A percentile compares a stretch with the other conserved stretches of the same genome.
Conservation (phyloP, 2,797 vertebrate genomes). For the Pempheris klunzingeri region DNA sequence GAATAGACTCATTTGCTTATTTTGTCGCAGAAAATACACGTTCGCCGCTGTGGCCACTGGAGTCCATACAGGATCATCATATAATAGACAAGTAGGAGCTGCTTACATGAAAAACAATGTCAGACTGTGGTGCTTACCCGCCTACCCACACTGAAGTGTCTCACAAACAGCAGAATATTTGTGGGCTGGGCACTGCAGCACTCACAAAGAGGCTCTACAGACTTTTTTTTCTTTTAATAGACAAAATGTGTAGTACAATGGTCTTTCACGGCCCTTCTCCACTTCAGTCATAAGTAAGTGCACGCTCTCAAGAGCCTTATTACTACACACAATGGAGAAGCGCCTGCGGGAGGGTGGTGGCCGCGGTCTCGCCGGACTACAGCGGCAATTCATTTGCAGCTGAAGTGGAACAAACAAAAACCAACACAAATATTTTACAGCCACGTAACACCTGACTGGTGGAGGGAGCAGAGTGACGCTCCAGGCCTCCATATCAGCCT, state of each 20-base stretch:
- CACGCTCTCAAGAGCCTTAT: conserved; percentile 77
- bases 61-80: conserved; percentile 4
- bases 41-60: neutral
- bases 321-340: conserved; percentile 74
- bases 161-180: conserved; percentile 37
- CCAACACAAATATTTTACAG: conserved; percentile 71
- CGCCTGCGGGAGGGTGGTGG: conserved; percentile 50
- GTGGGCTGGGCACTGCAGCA: conserved; percentile 39
- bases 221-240: conserved; percentile 68
- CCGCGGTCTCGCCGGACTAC: conserved; percentile 56
- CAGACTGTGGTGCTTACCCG: conserved; percentile 27
- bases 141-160: conserved; percentile 27
- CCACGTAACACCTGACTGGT: conserved; percentile 45
- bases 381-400: conserved; percentile 66
- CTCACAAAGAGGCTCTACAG: conserved; percentile 49
- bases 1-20: neutral
- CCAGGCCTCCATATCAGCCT: conserved; percentile 8
- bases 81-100: conserved; percentile 40
- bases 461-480: neutral
- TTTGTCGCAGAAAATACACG: neutral
- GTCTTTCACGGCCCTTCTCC: conserved; percentile 66
- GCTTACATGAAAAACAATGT: conserved; percentile 57
- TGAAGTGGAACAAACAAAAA: conserved; percentile 69
- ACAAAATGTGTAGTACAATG: conserved; percentile 65
- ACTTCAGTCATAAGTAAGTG: conserved; percentile 73